Percentiles rank a stretch among this genome's conserved stretches.
Conservation (phyloP, 92 coral and sea anemone species). For the Zoanthus solanderi region DNA sequence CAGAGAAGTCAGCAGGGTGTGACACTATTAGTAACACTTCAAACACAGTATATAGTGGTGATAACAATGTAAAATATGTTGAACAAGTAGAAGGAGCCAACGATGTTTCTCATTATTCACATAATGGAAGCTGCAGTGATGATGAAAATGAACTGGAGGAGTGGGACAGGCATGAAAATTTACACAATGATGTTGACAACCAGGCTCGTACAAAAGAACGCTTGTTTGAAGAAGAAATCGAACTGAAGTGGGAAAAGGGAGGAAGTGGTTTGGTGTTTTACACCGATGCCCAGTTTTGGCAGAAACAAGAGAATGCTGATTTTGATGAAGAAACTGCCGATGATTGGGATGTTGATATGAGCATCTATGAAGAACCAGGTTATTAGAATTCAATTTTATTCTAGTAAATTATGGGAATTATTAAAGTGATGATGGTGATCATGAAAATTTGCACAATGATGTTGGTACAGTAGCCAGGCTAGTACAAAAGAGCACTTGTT, state of each 20-base stretch:
- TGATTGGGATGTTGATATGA: conserved; percentile 99
- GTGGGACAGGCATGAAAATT: conserved; percentile 98
- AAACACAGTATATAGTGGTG: neutral
- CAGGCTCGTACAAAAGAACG: conserved; percentile 97
- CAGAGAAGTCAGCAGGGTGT: neutral
- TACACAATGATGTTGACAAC: conserved; percentile 93
- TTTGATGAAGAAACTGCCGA: conserved; percentile 98
- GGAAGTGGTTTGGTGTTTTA: conserved; percentile 99
- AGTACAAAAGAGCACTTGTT: conserved; percentile 91
- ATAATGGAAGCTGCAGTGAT: neutral
- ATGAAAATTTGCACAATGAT: conserved; percentile 64
- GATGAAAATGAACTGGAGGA: conserved; percentile 80
- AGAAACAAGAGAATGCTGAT: conserved; percentile 89
- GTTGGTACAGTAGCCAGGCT: conserved; percentile 80
- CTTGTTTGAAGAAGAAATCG: conserved; percentile 93
- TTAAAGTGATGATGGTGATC: neutral
- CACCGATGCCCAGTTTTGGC: conserved; percentile 99
- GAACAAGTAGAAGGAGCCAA: neutral
- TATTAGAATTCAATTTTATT: neutral
- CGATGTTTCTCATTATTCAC: neutral
- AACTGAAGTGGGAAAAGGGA: conserved; percentile 99
- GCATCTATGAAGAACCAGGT: conserved; percentile 96
- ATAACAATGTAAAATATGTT: neutral
- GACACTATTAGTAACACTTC: neutral
- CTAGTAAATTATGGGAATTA: neutral